Percentiles rank a stretch among this genome's conserved stretches.
Conservation (phyloP, 2,797 vertebrate genomes). For the Benthosema pterotum region DNA sequence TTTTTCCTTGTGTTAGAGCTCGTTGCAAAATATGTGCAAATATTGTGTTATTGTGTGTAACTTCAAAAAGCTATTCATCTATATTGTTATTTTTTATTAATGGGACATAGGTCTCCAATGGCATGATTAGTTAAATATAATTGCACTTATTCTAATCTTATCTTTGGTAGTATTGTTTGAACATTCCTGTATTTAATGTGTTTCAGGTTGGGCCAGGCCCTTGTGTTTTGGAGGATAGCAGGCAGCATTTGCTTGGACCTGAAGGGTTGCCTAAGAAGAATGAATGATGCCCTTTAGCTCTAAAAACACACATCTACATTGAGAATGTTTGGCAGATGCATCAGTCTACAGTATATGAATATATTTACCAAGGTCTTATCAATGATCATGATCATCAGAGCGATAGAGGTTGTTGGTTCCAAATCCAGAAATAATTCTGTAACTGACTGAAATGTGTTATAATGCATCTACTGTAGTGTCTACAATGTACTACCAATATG, state of each 20-base stretch:
- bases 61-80: too few species aligned
- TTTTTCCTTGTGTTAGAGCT: background rate
- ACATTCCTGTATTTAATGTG: conserved; percentile 7
- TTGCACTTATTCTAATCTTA: background rate
- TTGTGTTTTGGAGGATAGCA: conserved; percentile 74
- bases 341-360: background rate
- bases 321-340: conserved; percentile 1
- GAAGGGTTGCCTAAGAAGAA: conserved; percentile 82
- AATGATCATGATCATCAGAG: too few species aligned
- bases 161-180: background rate
- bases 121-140: too few species aligned
- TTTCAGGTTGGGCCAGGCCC: conserved; percentile 91
- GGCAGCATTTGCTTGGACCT: conserved; percentile 83
- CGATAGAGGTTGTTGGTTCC: too few species aligned
- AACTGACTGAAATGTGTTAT: too few species aligned
- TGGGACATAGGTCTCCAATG: too few species aligned
- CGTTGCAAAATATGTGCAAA: background rate
- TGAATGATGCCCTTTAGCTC: conserved; percentile 52
- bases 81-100: too few species aligned
- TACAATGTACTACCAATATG: too few species aligned
- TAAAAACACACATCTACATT: background rate
- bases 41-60: too few species aligned
- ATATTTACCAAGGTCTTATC: too few species aligned
- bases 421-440: too few species aligned
- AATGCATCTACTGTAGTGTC: too few species aligned